phyloP scores from a whole-genome alignment of 1,140 invertebrate genomes.

The Drosophila rufa region DNA sequence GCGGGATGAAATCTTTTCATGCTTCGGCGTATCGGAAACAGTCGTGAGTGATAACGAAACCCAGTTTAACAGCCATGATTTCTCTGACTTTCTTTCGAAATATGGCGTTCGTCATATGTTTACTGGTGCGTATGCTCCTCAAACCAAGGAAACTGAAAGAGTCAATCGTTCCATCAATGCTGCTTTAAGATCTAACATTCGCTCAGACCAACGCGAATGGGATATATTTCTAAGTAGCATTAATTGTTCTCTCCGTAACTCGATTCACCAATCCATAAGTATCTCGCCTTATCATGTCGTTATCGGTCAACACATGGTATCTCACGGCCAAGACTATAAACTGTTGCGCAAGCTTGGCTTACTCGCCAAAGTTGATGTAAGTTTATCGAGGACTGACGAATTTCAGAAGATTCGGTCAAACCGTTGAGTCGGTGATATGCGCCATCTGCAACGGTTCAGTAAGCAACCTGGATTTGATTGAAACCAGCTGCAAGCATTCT shows the following conservation, averaged over 20 bases:
- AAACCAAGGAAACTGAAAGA: background rate
- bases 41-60: background rate
- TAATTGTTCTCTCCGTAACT: conserved; percentile 11
- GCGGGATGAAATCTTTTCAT: no score
- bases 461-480: no score
- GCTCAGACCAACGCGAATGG: conserved; percentile 11
- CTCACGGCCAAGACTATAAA: conserved; percentile 10
- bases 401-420: no score
- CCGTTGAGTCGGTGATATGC: no score
- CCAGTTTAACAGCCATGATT: background rate
- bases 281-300: conserved; percentile 17
- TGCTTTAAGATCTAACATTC: background rate
- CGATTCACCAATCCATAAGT: conserved; percentile 18
- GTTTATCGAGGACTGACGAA: background rate
- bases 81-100: background rate
- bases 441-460: no score
- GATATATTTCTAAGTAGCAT: conserved; percentile 15
- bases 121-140: background rate
- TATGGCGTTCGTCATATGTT: background rate
- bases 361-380: conserved; percentile 1
- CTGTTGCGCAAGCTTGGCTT: background rate
- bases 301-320: conserved; percentile 22
- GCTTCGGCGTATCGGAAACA: no score
- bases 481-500: no score
- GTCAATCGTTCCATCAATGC: background rate